Base-by-base conservation (phyloP, 2,797 vertebrate species). In the Rachycentron canadum region DNA sequence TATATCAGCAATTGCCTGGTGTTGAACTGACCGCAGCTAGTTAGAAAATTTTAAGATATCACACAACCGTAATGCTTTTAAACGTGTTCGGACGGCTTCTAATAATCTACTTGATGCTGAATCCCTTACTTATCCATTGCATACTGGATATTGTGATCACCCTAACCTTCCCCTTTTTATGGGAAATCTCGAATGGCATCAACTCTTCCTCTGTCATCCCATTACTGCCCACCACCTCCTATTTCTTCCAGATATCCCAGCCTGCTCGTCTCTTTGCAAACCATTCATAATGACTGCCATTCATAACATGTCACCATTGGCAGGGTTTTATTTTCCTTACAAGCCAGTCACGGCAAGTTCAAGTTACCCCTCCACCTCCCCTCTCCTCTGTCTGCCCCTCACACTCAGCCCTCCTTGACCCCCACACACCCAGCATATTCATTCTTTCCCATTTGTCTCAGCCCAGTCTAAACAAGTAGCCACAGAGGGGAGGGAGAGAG, bases 381-480 rank as follows among this genome's bases (percentile, higher is more conserved):
- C 72, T 84, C 83, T 56, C 77, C 73, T 72, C 79, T 67, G 69
- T 69, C 55, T 53, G 59, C 84, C 84, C 84, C 87, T 82, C 78
- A 79, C 89, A 83, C 88, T 93, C 83, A 67, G 80, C 79, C 76
- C 80, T 90, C 85, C 86, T 90, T 94, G 92, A 94, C 92, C 93
- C 83, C 70, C 72, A 82, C 68, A 71, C 85, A 89, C 91, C 80
- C 66, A 69, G 75, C 36, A 21, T 87, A 85, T 87, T 93, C 91
- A 92, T 87, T 89, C 84, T 80, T 71, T 88, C 73, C 81, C 84
- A 90, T 92, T 91, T 93, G 90, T 95, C 93, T 92, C 73, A 59
- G 59, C 77, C 85, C 92, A 94, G 92, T 94, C 92, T 93, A 95
- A 95, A 95, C 94, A 94, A 78, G 79, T 76, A 66, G 60, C 71